These are phyloP conservation scores for Hetaerina titia DNA, from an alignment of 2,888 invertebrate species.

Conservation along the genomic window DNA sequence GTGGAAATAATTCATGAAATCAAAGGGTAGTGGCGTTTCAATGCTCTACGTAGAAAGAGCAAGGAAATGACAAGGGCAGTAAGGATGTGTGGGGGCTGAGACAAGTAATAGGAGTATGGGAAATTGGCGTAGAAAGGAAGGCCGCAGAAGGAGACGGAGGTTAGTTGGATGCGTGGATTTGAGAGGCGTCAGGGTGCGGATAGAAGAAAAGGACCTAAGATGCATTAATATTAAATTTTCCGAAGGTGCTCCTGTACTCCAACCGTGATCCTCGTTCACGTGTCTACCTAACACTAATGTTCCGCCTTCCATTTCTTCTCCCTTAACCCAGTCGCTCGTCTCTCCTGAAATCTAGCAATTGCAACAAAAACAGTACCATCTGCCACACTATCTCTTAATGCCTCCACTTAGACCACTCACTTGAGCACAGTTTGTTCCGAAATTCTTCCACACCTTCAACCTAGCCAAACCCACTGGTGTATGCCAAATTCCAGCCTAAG, in stretches of 20 bases:
- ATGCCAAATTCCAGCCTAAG: no score
- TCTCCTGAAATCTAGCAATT: slow-evolving; percentile 5
- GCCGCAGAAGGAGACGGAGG: background rate
- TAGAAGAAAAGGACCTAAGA: no score
- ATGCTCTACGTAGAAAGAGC: no score
- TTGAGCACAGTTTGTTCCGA: no score
- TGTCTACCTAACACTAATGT: background rate
- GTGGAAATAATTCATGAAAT: background rate
- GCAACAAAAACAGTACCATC: background rate
- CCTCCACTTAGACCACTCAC: no score
- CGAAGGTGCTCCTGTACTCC: background rate
- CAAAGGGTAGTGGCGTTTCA: no score
- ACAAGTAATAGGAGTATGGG: background rate
- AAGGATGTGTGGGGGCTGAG: background rate
- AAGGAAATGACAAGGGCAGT: no score
- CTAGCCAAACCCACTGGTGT: no score
- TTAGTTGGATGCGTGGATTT: no score
- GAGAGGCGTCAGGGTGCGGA: background rate
- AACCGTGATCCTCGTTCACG: no score
- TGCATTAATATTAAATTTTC: slow-evolving; percentile 37
- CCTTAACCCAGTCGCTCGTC: background rate
- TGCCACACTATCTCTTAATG: background rate
- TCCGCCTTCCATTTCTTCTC: background rate
- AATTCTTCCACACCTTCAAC: no score
- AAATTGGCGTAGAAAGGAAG: background rate